A percentile compares a stretch with the other conserved stretches of the same genome.
phyloP scores from a whole-genome alignment of 2,797 vertebrate genomes.

The Cryptoprocta ferox region DNA sequence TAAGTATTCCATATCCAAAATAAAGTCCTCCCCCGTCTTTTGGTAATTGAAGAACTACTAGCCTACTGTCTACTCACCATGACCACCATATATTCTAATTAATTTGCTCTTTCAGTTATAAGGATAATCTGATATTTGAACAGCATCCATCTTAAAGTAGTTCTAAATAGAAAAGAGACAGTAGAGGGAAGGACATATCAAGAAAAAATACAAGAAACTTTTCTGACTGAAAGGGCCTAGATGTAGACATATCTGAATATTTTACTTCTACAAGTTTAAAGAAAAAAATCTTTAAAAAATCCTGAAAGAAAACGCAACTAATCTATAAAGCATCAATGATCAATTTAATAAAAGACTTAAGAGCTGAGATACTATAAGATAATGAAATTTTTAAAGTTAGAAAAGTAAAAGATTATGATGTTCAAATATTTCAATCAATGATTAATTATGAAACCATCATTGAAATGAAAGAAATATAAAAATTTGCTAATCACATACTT shows the following conservation, averaged over 20 bases:
- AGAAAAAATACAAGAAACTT: slow-evolving; percentile 15
- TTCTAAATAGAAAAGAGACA: background rate
- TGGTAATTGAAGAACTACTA: background rate
- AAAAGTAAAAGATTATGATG: background rate
- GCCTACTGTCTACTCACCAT: background rate
- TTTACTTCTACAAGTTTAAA: background rate
- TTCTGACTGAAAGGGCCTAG: background rate
- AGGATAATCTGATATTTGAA: background rate
- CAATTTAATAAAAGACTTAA: background rate
- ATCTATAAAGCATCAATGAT: background rate
- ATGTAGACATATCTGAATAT: background rate
- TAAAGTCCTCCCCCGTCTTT: background rate
- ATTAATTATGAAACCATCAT: background rate
- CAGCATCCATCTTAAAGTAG: background rate
- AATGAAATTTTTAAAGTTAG: slow-evolving; percentile 30
- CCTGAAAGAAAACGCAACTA: background rate
- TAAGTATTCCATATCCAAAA: background rate
- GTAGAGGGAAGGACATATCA: background rate
- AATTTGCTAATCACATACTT: background rate
- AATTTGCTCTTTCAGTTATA: background rate
- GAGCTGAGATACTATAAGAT: background rate
- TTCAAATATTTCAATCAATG: background rate
- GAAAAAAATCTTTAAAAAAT: background rate
- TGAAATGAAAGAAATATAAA: background rate
- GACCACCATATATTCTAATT: background rate